These are phyloP conservation scores for Hirtodrosophila histrioides DNA, from an alignment of 2,888 invertebrate species.

Conservation along the genomic window DNA sequence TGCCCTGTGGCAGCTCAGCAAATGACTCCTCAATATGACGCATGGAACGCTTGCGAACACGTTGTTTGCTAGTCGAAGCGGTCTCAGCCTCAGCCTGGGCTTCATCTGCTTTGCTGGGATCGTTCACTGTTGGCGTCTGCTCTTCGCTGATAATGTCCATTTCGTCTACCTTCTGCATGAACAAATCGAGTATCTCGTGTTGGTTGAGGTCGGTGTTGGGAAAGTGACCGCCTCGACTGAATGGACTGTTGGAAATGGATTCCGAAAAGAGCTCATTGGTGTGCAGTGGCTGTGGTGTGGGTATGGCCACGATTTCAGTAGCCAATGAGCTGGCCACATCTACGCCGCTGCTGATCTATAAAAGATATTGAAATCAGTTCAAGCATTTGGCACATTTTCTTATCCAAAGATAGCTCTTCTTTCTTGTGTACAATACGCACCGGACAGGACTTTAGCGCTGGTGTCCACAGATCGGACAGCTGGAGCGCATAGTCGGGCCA, in stretches of 20 bases:
- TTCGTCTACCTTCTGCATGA: conserved; percentile 84
- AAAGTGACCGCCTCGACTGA: conserved; percentile 81
- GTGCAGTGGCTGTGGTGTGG: conserved; percentile 81
- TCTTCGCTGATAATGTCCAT: conserved; percentile 84
- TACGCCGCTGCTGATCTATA: conserved; percentile 88
- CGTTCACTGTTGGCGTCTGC: conserved; percentile 68
- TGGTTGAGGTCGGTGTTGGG: conserved; percentile 73
- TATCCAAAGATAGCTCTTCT: no score
- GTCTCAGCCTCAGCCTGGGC: conserved; percentile 10
- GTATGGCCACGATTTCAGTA: conserved; percentile 84
- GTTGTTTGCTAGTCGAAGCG: conserved; percentile 8
- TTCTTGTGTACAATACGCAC: conserved; percentile 73
- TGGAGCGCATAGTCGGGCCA: conserved; percentile 94
- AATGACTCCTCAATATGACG: conserved; percentile 46
- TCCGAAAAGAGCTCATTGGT: conserved; percentile 83
- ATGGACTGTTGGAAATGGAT: conserved; percentile 84
- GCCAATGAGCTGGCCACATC: conserved; percentile 90
- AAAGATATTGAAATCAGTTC: background rate
- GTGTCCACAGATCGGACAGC: conserved; percentile 93
- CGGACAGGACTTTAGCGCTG: conserved; percentile 91
- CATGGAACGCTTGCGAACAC: conserved; percentile 42
- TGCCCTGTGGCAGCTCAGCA: conserved; percentile 51
- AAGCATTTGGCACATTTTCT: background rate
- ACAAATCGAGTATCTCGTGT: conserved; percentile 81
- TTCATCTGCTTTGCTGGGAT: background rate